These are phyloP conservation scores for Hycleus cichorii DNA, from an alignment of 1,140 invertebrate genomes.

Conservation along the genomic window DNA sequence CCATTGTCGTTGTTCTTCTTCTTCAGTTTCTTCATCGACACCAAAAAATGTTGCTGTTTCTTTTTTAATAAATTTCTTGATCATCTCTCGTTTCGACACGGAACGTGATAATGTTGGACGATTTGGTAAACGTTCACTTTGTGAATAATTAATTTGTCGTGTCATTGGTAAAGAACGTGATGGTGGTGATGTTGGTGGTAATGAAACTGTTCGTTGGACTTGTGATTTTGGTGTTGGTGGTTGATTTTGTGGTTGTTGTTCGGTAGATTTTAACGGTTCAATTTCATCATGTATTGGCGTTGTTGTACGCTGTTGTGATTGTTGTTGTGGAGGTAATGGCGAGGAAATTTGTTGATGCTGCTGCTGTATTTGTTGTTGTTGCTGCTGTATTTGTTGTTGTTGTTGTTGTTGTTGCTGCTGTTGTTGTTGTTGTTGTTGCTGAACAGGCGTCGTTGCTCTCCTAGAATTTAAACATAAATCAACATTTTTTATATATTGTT, in stretches of 20 bases:
- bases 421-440: neutral
- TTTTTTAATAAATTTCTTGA: slow-evolving; percentile 59
- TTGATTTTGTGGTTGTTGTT: slow-evolving; percentile 10
- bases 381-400: neutral
- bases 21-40: slow-evolving; percentile 64
- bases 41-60: slow-evolving; percentile 75
- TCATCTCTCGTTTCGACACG: slow-evolving; percentile 44
- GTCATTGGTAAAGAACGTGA: slow-evolving; percentile 39
- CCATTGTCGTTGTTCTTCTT: slow-evolving; percentile 62
- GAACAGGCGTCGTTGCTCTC: slow-evolving; percentile 14
- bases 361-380: neutral
- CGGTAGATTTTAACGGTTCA: neutral
- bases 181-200: slow-evolving; percentile 38
- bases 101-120: slow-evolving; percentile 34
- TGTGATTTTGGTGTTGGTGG: neutral
- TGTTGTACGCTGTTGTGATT: slow-evolving; percentile 6
- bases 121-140: slow-evolving; percentile 35
- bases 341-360: neutral
- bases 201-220: slow-evolving; percentile 38
- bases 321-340: slow-evolving; percentile 11
- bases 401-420: slow-evolving; percentile 5
- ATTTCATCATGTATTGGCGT: slow-evolving; percentile 2
- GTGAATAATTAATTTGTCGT: slow-evolving; percentile 28
- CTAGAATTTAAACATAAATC: slow-evolving; percentile 5
- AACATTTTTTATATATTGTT: slow-evolving; percentile 1